Evolutionary conservation across 2,797 vertebrate species (phyloP), one percentile per base, ranked within the genome.

Genomic region (Microhierax caerulescens): DNA sequence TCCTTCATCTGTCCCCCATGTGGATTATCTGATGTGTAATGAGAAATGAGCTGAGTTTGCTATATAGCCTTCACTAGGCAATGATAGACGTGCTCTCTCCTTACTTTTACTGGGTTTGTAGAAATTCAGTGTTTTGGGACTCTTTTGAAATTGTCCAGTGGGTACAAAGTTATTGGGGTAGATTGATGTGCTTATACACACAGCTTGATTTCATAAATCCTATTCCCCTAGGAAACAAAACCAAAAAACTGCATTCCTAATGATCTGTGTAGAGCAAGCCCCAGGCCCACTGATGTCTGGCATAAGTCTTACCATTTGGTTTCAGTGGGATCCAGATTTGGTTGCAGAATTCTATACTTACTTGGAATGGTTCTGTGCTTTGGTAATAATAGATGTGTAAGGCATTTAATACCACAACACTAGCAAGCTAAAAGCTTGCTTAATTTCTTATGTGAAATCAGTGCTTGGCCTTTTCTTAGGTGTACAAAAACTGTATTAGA

Each of bases 61-160:
- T 14, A 6, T 0, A 0, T 7, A 43, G 10, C 34, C 20, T 67
- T 59, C 5, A 3, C 27, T 51, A n/a, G 28, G 14, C 10, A 9
- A 24, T n/a, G 32, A 39, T 2, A 61, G 6, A n/a, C n/a, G 7
- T 15, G n/a, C 37, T 81, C 50, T 53, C 30, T 81, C 64, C 37
- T 64, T 51, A 19, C 43, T 93, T 91, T 74, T 48, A 45, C 32
- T 41, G 37, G 59, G 34, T 68, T 78, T 0, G 0, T 47, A 47
- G 65, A 60, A 80, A 80, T 8, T 37, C 23, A 4, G 1, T 51
- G 18, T 45, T 30, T 78, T 84, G n/a, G 5, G 5, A 48, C 25
- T 75, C 65, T 84, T 61, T 70, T 89, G 45, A 89, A 75, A 81
- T 65, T 45, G 17, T 57, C 11, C 13, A 57, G 32, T 81, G 24